A percentile compares a stretch with the other conserved stretches of the same genome.
Conservation (phyloP, 37 sponge, comb jelly and placozoan genomes). For the Axinella damicornis region DNA sequence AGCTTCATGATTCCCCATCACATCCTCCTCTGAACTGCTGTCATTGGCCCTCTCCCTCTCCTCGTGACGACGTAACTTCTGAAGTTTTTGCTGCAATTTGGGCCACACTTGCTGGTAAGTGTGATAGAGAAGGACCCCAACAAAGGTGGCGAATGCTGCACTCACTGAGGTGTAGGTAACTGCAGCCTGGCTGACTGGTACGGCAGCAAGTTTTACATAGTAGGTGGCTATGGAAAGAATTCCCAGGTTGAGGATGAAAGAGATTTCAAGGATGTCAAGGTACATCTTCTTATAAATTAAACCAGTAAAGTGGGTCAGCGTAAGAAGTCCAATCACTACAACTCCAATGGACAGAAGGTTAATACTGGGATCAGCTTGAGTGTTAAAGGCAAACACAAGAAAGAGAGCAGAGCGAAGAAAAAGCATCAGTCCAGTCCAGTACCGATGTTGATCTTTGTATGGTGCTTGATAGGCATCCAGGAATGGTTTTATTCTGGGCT, state of each 20-base stretch:
- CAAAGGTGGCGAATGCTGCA: background rate
- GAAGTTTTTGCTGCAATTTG: no score
- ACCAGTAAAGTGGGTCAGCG: background rate
- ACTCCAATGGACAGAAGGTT: background rate
- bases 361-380: background rate
- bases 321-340: background rate
- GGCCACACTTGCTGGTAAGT: background rate
- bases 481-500: no score
- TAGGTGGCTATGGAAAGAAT: background rate
- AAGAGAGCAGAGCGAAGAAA: background rate
- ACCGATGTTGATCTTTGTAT: background rate
- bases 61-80: no score
- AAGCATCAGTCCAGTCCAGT: background rate
- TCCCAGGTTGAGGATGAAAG: background rate
- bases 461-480: background rate
- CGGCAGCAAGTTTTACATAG: background rate
- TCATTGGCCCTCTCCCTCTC: background rate
- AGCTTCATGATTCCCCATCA: no score
- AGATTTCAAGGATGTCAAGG: background rate
- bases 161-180: background rate
- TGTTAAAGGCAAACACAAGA: background rate
- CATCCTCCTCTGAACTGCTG: no score
- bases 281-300: background rate
- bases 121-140: background rate
- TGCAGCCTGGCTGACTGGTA: background rate